phyloP scores from a whole-genome alignment of 1,140 invertebrate genomes.

The Procambarus clarkii region DNA sequence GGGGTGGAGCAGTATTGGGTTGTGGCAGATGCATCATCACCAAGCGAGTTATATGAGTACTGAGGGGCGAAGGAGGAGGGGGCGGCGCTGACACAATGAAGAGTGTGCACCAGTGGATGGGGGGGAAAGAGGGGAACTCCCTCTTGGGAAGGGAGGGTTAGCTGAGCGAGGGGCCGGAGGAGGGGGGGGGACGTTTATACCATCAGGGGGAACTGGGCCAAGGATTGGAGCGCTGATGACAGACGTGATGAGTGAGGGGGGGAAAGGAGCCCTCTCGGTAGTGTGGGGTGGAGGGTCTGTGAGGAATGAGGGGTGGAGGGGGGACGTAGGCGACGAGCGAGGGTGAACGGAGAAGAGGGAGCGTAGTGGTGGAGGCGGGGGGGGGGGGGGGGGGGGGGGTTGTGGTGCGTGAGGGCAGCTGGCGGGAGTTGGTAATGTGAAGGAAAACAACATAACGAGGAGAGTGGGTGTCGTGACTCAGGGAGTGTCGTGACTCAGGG shows the following conservation, averaged over 20 bases:
- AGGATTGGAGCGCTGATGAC: not conserved
- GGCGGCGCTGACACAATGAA: not conserved
- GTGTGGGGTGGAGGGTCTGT: not conserved
- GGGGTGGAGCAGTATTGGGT: not conserved
- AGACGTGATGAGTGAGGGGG: not conserved
- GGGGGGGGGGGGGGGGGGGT: not conserved
- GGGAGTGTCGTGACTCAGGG: too few species aligned
- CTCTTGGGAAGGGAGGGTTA: not conserved
- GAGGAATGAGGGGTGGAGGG: not conserved
- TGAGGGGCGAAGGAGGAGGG: not conserved
- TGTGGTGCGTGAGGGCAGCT: too few species aligned
- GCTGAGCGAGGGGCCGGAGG: not conserved
- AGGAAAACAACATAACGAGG: too few species aligned
- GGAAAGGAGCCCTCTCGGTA: not conserved
- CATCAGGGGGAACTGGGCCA: not conserved
- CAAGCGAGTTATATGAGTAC: not conserved
- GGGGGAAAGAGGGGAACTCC: not conserved
- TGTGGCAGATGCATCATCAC: not conserved
- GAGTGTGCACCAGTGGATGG: not conserved
- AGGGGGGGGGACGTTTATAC: not conserved
- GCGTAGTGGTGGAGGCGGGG: not conserved
- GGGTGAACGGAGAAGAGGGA: not conserved
- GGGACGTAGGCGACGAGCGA: not conserved
- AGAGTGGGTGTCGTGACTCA: too few species aligned
- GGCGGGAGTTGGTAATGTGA: too few species aligned